A percentile compares a stretch with the other conserved stretches of the same genome.
Evolutionary conservation across 1,140 invertebrate species (phyloP).

Genomic region (Heliconius himera): DNA sequence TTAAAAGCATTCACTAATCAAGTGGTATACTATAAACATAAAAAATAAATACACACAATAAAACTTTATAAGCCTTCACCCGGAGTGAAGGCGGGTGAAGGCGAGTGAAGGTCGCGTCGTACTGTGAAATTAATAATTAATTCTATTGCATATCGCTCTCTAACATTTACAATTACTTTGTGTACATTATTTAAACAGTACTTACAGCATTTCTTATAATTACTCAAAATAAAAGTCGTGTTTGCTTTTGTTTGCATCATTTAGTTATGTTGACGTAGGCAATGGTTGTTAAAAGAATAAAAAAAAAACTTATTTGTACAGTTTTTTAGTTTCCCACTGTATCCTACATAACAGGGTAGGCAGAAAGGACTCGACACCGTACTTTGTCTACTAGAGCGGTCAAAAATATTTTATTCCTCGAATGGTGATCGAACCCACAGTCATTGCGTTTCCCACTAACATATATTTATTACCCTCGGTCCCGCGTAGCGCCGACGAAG

Average conservation of each 20-base stretch:
- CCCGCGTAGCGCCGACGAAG: not conserved
- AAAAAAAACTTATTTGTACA: too few relatives aligned
- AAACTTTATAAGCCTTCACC: not conserved
- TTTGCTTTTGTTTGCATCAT: not conserved
- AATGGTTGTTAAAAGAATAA: not conserved
- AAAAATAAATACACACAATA: not conserved
- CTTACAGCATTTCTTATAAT: constrained; percentile 9
- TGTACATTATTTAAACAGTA: not conserved
- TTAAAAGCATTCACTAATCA: constrained; percentile 1
- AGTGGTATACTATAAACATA: not conserved
- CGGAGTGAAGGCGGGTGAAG: not conserved
- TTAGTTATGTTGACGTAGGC: not conserved
- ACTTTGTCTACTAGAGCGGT: too few relatives aligned
- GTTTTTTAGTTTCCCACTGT: too few relatives aligned
- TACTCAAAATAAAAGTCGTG: not conserved
- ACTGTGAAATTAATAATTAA: constrained; percentile 14
- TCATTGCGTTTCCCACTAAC: not conserved
- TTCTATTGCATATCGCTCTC: not conserved
- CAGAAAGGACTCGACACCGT: too few relatives aligned
- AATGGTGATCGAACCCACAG: too few relatives aligned
- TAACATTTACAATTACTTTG: constrained; percentile 4
- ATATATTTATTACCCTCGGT: not conserved
- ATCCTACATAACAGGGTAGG: too few relatives aligned
- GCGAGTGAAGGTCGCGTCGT: not conserved
- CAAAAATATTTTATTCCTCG: too few relatives aligned